These are phyloP conservation scores for Drosophila simulans DNA, from an alignment of 1,140 invertebrate genomes.

Conservation along the genomic window DNA sequence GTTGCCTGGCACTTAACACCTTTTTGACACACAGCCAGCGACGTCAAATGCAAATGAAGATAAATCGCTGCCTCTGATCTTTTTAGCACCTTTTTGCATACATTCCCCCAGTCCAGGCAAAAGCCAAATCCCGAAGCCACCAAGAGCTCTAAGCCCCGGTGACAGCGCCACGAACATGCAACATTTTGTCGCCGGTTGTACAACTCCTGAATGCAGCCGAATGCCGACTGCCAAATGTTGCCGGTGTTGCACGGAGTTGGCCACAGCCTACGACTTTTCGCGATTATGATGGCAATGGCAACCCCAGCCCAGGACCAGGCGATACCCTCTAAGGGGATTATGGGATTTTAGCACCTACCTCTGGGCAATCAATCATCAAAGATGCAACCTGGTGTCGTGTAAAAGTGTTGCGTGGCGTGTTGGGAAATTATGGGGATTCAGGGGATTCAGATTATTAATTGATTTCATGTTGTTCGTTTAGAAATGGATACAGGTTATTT, in stretches of 20 bases:
- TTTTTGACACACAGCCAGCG: conserved; percentile 80
- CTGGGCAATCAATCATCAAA: conserved; percentile 8
- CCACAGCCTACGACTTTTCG: conserved; percentile 45
- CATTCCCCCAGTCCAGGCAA: conserved; percentile 39
- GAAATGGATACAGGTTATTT: no score
- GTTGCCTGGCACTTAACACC: conserved; percentile 74
- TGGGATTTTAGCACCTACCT: conserved; percentile 37
- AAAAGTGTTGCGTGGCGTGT: background rate
- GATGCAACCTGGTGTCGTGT: conserved; percentile 2
- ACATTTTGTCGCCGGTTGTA: conserved; percentile 82
- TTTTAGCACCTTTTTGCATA: conserved; percentile 83
- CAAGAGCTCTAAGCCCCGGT: conserved; percentile 37
- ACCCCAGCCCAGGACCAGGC: conserved; percentile 27
- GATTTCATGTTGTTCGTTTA: conserved; percentile 4
- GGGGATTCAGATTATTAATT: background rate
- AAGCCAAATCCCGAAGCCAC: conserved; percentile 3
- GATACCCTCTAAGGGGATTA: conserved; percentile 49
- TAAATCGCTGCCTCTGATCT: conserved; percentile 83
- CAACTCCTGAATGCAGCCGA: conserved; percentile 36
- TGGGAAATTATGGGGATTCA: background rate
- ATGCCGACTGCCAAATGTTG: conserved; percentile 22
- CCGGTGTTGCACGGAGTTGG: conserved; percentile 4
- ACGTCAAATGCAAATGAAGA: conserved; percentile 84
- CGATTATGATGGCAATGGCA: conserved; percentile 51
- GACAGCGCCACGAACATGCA: conserved; percentile 78